phyloP scores from a whole-genome alignment of 2,113 vertebrate species.

The Dromiciops gliroides region DNA sequence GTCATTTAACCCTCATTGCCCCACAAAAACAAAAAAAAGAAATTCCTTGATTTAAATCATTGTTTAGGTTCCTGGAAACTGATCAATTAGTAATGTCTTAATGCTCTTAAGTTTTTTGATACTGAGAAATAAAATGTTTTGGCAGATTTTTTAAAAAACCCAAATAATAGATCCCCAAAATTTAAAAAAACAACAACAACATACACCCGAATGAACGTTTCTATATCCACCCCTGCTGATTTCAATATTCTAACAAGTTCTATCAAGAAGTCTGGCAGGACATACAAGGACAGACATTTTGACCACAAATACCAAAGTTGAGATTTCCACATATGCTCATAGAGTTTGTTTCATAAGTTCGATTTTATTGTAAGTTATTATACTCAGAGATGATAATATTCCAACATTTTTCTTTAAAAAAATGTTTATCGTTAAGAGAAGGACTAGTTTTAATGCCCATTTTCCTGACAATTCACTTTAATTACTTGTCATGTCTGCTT shows the following conservation, averaged over 20 bases:
- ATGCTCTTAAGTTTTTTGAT: background rate
- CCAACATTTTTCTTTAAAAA: slow-evolving; percentile 17
- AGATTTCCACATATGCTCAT: background rate
- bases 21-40: too few species aligned
- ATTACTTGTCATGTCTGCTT: slow-evolving; percentile 21
- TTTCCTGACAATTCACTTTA: slow-evolving; percentile 22
- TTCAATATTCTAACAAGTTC: background rate
- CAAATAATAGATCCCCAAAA: background rate
- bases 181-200: slow-evolving; percentile 32
- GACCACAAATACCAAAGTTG: slow-evolving; percentile 15
- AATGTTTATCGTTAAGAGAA: background rate
- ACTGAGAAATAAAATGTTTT: background rate
- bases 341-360: background rate
- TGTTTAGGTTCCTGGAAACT: background rate
- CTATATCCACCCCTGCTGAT: background rate
- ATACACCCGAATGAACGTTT: background rate
- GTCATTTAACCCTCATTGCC: too few species aligned
- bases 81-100: background rate
- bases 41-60: background rate
- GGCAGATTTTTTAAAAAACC: background rate
- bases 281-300: background rate
- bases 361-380: background rate
- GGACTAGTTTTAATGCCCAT: background rate
- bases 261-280: background rate
- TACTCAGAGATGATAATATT: background rate